Base-by-base conservation (phyloP, 2,888 invertebrate genomes). In the Portevinia maculata region DNA sequence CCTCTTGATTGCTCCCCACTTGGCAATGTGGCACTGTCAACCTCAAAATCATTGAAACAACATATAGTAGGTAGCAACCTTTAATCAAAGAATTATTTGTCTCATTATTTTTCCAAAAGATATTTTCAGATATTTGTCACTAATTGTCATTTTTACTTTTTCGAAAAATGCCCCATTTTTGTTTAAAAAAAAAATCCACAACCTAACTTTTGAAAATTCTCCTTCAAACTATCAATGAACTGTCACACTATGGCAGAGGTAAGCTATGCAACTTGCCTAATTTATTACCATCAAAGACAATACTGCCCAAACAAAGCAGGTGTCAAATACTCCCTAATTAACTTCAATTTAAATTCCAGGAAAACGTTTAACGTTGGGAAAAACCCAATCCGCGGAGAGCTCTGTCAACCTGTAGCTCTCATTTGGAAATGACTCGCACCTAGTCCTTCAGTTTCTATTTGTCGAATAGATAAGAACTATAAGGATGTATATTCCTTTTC, bases 361-460 rank as follows among this genome's bases (percentile, higher is more conserved):
- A 55, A 69, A 75, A 32, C 30, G 3, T 13, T 37, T 4, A 30
- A 17, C 13, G 3, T 32, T 24, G 2, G 39, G 7, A 52, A 64
- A 50, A 67, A 11, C 37, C 46, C 19, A 37, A 8, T 7, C 8
- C 5, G 13, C 15, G 34, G 19, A 11, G 60, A 70, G 59, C 53
- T 79, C 74, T 30, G 62, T 1, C 28, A 57, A 71, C 81, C 76
- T 81, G 76, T 65, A 44, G 24, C 53, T 65, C 65, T 41, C 24
- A 34, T 21, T 28, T n/a, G 24, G 53, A 59, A 81, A 75, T 81
- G 81, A 81, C 70, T 48, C 37, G 41, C 28, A 30, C 57, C 19
- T 6, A 65, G 67, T n/a, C 28, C 44, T 13, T 0, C 8, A 53
- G 28, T 48, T 44, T 62, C 46, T 13, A 62, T 46, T 11, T 19